Percentiles rank a stretch among this genome's conserved stretches.
phyloP scores from a whole-genome alignment of 2,888 invertebrate genomes.

The Isoperla grammatica region DNA sequence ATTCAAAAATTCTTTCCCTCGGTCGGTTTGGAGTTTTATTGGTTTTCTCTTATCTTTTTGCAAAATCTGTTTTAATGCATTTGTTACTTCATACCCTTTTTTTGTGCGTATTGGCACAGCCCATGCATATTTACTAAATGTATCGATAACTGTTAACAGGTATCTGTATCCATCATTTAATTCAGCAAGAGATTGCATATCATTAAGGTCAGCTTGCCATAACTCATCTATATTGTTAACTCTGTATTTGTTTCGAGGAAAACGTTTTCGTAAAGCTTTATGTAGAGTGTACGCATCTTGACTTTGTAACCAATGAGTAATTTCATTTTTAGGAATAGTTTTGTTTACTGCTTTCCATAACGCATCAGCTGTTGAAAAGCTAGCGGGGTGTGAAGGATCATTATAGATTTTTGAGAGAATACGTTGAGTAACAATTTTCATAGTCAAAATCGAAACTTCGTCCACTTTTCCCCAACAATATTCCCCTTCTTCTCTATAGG shows the following conservation, averaged over 20 bases:
- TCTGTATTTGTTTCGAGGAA: too few relatives aligned
- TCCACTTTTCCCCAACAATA: too few relatives aligned
- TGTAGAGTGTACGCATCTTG: too few relatives aligned
- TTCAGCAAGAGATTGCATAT: constrained; percentile 16
- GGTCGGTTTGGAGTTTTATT: too few relatives aligned
- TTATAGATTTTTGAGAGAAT: constrained; percentile 14
- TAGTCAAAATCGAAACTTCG: too few relatives aligned
- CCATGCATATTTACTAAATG: constrained; percentile 32
- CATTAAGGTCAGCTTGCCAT: not conserved
- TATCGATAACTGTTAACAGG: constrained; percentile 31
- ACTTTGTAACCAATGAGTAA: too few relatives aligned
- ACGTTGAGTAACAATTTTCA: too few relatives aligned
- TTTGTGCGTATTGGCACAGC: constrained; percentile 33
- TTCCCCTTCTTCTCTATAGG: too few relatives aligned
- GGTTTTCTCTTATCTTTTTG: not conserved
- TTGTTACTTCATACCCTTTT: not conserved
- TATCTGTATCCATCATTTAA: constrained; percentile 28
- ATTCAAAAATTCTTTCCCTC: too few relatives aligned
- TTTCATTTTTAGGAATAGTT: too few relatives aligned
- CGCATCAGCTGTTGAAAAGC: constrained; percentile 20
- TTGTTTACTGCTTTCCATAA: constrained; percentile 16
- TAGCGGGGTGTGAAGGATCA: constrained; percentile 21
- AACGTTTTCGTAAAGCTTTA: too few relatives aligned
- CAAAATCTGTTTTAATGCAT: constrained; percentile 5
- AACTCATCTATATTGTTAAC: constrained; percentile 22